A percentile compares a stretch with the other conserved stretches of the same genome.
Evolutionary conservation across 2,797 vertebrate species (phyloP).

Genomic region (Gambusia yucatana): DNA sequence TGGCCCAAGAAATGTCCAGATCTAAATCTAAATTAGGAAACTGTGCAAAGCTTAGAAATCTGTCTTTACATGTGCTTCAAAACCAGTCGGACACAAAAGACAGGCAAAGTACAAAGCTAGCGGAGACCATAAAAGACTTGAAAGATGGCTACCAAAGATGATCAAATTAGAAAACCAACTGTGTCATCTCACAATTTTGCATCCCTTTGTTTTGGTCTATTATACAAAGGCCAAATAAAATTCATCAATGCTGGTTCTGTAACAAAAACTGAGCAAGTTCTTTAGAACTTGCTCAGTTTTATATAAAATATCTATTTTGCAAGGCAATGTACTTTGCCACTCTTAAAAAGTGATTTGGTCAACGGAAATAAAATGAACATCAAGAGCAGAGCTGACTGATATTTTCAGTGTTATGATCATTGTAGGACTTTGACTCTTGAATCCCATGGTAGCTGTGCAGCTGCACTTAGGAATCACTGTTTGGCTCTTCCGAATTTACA

Average conservation of each 20-base stretch:
- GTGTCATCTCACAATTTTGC: not conserved
- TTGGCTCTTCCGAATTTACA: conserved; percentile 28
- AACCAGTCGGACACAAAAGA: not conserved
- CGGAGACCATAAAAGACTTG: not conserved
- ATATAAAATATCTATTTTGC: not conserved
- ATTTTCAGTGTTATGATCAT: conserved; percentile 26
- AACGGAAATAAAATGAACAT: not conserved
- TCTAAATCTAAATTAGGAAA: not conserved
- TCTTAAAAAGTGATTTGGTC: conserved; percentile 11
- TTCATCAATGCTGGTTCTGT: not conserved
- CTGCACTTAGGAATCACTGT: conserved; percentile 40
- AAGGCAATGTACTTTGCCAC: too few species aligned
- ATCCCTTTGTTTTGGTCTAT: not conserved
- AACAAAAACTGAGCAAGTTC: not conserved
- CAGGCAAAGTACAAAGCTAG: not conserved
- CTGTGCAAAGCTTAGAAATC: not conserved
- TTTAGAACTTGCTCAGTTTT: not conserved
- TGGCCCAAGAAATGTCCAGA: not conserved
- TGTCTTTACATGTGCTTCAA: not conserved
- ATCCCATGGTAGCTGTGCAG: conserved; percentile 25
- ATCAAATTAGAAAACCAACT: not conserved
- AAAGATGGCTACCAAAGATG: not conserved
- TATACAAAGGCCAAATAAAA: not conserved
- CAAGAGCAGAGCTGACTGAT: conserved; percentile 13
- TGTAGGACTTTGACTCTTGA: conserved; percentile 17